Evolutionary conservation across 2,888 invertebrate species (phyloP), one percentile per base, ranked within the genome.

Genomic region (Troilus luridus): DNA sequence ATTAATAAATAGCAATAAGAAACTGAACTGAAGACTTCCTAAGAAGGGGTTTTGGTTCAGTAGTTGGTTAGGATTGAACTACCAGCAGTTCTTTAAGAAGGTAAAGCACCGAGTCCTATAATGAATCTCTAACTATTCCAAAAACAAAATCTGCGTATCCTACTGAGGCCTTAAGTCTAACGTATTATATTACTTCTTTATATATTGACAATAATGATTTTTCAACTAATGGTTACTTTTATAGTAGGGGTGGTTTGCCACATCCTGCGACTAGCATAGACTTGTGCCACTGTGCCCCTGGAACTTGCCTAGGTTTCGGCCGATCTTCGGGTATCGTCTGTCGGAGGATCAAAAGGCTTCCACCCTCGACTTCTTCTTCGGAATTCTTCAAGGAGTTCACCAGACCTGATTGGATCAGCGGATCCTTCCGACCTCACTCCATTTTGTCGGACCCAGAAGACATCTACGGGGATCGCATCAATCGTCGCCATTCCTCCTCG

Each of bases 361-460:
- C 54, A 9, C 81, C 81, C 11, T 21, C 41, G 21, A 21, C 54
- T 11, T 81, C 56, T 9, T 56, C 81, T 7, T 81, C 81, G 56
- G 54, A 81, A 54, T 81, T 81, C 56, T 21, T 54, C 21, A 81
- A 54, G 21, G 81, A 81, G 21, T 81, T 81, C 81, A 54, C 56
- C 21, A 81, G 88, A 24, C 88, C 88, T 27, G 17, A 9, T 21
- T 62, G 88, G 88, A 24, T 56, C n/a, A 27, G 62, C 24, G 58
- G n/a, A 0, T 56, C 56, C 1, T 88, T 59, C 88, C 59, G 56
- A 17, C 59, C 59, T 19, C 24, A 24, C 24, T 88, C 88, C 11
- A 88, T 88, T 17, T 88, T 41, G 88, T 60, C 59, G 9, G 88
- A 88, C 0, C 88, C 88, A 17, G 88, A 88, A 19, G 88, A 88